A percentile compares a stretch with the other conserved stretches of the same genome.
Evolutionary conservation across 2,888 invertebrate species (phyloP).

Genomic region (Diadegma fenestrale): DNA sequence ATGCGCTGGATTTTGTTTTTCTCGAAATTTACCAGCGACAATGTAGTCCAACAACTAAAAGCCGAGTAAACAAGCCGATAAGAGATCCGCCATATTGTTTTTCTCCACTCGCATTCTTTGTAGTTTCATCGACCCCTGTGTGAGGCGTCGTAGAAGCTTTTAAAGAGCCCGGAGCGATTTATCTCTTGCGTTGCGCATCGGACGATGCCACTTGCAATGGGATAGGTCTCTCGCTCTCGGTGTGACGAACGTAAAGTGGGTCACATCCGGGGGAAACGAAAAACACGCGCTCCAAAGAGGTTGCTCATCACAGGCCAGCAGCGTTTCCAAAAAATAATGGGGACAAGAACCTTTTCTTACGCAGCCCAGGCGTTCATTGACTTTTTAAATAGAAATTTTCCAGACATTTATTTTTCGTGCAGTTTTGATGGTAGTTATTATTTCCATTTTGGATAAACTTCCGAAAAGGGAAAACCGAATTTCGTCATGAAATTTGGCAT

Average conservation of each 20-base stretch:
- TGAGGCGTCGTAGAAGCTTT: neutral
- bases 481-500: too few relatives aligned
- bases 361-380: constrained; percentile 32
- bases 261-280: constrained; percentile 65
- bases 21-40: neutral
- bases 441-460: too few relatives aligned
- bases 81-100: neutral
- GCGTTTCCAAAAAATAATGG: constrained; percentile 19
- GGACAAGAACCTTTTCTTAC: constrained; percentile 26
- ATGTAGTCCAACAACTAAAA: neutral
- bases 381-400: neutral
- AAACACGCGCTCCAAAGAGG: constrained; percentile 36
- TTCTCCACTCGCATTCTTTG: neutral
- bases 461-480: too few relatives aligned
- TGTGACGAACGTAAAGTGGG: constrained; percentile 64
- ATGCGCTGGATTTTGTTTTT: neutral
- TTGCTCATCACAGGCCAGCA: constrained; percentile 7
- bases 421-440: too few relatives aligned
- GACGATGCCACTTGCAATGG: constrained; percentile 22
- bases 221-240: constrained; percentile 32
- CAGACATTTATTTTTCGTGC: neutral
- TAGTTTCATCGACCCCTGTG: constrained; percentile 1
- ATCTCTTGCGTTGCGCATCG: constrained; percentile 4
- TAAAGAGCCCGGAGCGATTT: neutral
- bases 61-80: neutral